These are phyloP conservation scores for Nyctibius bracteatus DNA, from an alignment of 2,113 vertebrate species.

Conservation along the genomic window DNA sequence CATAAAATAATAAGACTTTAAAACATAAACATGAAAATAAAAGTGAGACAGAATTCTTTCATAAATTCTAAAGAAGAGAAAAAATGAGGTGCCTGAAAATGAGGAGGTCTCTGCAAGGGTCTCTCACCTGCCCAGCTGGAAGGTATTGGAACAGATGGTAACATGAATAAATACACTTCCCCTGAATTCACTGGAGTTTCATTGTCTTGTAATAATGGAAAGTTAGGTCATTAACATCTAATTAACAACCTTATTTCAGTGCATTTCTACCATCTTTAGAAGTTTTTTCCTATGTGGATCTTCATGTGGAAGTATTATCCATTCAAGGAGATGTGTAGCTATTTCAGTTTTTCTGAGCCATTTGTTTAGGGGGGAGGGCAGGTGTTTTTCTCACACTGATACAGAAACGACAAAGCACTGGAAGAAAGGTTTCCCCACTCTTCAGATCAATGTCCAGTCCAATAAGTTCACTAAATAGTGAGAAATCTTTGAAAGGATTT, in stretches of 20 bases:
- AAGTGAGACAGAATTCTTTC: not conserved
- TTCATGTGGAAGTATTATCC: rapidly evolving
- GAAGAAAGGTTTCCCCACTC: not conserved
- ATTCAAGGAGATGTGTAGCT: not conserved
- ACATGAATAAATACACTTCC: not conserved
- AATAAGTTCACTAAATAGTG: not conserved
- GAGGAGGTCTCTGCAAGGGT: not conserved
- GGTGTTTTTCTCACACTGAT: not conserved
- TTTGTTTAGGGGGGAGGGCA: not conserved
- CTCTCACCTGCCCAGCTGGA: not conserved
- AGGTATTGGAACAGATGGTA: not conserved
- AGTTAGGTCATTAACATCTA: not conserved
- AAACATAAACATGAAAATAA: not conserved
- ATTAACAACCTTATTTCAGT: not conserved
- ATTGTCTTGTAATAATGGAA: not conserved
- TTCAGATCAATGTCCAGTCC: not conserved
- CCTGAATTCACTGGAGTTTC: not conserved
- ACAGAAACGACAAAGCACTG: not conserved
- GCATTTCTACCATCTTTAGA: not conserved
- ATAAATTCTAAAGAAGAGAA: not conserved
- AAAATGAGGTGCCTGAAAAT: not conserved
- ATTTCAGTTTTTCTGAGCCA: not conserved
- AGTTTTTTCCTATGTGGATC: not conserved
- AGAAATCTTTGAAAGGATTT: not conserved
- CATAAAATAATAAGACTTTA: not conserved